Conservation (phyloP, 2,888 invertebrate genomes). For the Toxonevra muliebris region DNA sequence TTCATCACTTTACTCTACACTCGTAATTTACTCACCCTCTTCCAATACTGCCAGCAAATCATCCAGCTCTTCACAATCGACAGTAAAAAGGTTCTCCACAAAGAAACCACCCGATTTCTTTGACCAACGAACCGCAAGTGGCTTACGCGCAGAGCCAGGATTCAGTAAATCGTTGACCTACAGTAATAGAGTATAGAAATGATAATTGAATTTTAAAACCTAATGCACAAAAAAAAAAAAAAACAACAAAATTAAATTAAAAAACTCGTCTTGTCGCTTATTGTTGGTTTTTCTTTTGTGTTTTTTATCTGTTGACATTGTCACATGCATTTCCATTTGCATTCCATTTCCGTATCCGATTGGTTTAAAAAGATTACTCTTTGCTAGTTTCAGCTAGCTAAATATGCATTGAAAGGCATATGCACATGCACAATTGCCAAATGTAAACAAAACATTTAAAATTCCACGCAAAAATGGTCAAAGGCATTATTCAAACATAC, state of each 20-base stretch:
- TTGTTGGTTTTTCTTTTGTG: too few relatives aligned
- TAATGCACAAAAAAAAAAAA: neutral
- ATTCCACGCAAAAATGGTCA: slow-evolving; percentile 48
- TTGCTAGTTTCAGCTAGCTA: too few relatives aligned
- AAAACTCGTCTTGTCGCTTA: too few relatives aligned
- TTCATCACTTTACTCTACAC: too few relatives aligned
- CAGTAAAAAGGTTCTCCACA: slow-evolving; percentile 95
- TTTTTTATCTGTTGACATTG: too few relatives aligned
- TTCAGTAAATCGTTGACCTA: slow-evolving; percentile 95
- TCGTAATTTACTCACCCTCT: slow-evolving; percentile 74
- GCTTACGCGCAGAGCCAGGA: slow-evolving; percentile 78
- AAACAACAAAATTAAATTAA: too few relatives aligned
- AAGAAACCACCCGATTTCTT: slow-evolving; percentile 93
- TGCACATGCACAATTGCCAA: neutral
- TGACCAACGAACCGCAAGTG: slow-evolving; percentile 91
- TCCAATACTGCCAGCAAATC: slow-evolving; percentile 92
- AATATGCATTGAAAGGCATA: too few relatives aligned
- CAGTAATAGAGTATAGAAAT: slow-evolving; percentile 39
- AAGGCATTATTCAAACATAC: neutral
- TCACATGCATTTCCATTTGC: too few relatives aligned
- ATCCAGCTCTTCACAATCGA: slow-evolving; percentile 92
- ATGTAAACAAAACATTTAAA: slow-evolving; percentile 45
- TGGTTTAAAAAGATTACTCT: too few relatives aligned
- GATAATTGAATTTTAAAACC: slow-evolving; percentile 33
- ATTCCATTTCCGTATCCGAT: too few relatives aligned